A percentile compares a stretch with the other conserved stretches of the same genome.
Conservation (phyloP, 2,797 vertebrate species). For the Delichon dasypus region DNA sequence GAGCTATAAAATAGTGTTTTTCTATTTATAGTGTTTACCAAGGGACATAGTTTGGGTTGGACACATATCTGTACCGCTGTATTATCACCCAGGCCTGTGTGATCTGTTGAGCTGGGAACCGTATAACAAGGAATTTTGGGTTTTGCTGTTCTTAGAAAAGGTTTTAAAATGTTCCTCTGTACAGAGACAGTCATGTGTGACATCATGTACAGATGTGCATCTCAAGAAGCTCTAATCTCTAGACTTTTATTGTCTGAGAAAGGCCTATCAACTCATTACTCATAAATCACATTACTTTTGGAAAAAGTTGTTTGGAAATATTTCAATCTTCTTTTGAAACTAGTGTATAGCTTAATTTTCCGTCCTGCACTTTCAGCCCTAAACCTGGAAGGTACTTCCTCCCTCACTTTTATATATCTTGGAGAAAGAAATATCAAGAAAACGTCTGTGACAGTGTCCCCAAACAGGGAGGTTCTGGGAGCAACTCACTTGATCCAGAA, state of each 20-base stretch:
- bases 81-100: not conserved
- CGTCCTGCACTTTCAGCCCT: not conserved
- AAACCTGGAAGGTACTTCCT: not conserved
- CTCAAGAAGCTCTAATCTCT: not conserved
- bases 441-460: not conserved
- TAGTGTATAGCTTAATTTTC: not conserved
- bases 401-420: not conserved
- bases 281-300: not conserved
- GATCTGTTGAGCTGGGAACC: not conserved
- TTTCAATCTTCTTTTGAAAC: not conserved
- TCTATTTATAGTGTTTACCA: not conserved
- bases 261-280: not conserved
- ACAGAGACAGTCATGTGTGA: not conserved
- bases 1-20: not conserved
- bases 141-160: not conserved
- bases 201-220: not conserved
- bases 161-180: not conserved
- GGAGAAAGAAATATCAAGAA: not conserved
- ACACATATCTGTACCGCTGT: fast-evolving
- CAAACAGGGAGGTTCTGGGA: not conserved
- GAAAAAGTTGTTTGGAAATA: not conserved
- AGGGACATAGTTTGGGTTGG: not conserved
- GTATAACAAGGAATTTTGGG: not conserved
- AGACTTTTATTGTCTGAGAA: not conserved
- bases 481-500: not conserved